A percentile compares a stretch with the other conserved stretches of the same genome.
These are phyloP conservation scores for Drosophila sucinea DNA, from an alignment of 1,140 invertebrate genomes.

Conservation along the genomic window DNA sequence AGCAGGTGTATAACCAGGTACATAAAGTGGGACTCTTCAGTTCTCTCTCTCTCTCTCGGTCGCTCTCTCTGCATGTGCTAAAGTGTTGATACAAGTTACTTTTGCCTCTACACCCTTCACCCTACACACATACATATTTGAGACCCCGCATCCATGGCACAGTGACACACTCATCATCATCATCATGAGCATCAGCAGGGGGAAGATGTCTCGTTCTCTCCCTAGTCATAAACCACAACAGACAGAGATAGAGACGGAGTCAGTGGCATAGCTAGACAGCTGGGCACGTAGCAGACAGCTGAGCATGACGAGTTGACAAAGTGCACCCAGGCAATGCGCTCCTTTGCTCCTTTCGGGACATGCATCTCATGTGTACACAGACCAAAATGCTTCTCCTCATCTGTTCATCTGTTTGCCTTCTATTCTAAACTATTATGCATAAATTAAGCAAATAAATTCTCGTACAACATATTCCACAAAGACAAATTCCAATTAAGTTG, in stretches of 20 bases:
- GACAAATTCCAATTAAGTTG: conserved; percentile 7
- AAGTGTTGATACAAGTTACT: conserved; percentile 81
- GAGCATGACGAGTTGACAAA: conserved; percentile 78
- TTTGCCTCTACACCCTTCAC: conserved; percentile 44
- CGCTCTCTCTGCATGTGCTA: conserved; percentile 65
- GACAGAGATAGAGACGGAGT: not conserved
- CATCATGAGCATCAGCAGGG: not conserved
- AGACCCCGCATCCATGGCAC: conserved; percentile 51
- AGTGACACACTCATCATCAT: conserved; percentile 60
- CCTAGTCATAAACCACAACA: conserved; percentile 51
- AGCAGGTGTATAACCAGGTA: conserved; percentile 56
- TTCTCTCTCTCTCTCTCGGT: conserved; percentile 14
- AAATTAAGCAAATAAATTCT: conserved; percentile 42
- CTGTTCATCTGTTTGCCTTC: conserved; percentile 15
- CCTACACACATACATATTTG: not conserved
- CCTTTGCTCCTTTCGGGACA: not conserved
- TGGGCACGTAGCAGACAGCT: conserved; percentile 67
- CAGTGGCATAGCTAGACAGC: conserved; percentile 51
- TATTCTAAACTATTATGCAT: conserved; percentile 21
- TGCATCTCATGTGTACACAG: conserved; percentile 49
- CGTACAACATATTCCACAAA: not conserved
- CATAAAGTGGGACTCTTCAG: conserved; percentile 65
- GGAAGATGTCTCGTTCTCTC: conserved; percentile 9
- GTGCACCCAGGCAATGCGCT: conserved; percentile 54
- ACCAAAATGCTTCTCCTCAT: conserved; percentile 25